Conservation (phyloP, 1,140 invertebrate species). For the Phortica variegata region DNA sequence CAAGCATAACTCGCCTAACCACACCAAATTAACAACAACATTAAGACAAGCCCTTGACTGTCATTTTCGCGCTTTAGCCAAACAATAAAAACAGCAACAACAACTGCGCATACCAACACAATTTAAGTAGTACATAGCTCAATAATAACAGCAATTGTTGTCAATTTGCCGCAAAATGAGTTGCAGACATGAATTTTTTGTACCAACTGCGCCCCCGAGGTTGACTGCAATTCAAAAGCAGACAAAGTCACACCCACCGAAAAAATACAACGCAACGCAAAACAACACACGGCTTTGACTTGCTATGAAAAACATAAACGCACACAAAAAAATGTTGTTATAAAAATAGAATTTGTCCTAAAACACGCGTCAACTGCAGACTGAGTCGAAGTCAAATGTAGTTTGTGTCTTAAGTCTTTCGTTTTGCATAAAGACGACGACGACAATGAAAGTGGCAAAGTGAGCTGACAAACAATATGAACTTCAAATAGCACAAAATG, state of each 20-base stretch:
- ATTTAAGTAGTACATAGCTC: constrained; percentile 15
- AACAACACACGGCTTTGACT: no score
- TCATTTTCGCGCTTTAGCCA: constrained; percentile 44
- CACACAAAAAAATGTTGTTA: constrained; percentile 52
- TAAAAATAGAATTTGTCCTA: constrained; percentile 54
- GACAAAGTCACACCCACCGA: no score
- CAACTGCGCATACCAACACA: constrained; percentile 5
- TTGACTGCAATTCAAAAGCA: no score
- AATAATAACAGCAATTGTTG: constrained; percentile 52
- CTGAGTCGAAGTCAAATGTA: constrained; percentile 26
- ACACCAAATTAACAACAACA: no score
- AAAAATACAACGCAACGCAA: no score
- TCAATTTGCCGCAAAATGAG: constrained; percentile 53
- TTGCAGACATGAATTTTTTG: constrained; percentile 41
- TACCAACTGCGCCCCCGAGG: constrained; percentile 11
- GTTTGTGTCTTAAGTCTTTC: constrained; percentile 51
- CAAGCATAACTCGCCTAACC: no score
- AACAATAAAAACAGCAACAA: constrained; percentile 46
- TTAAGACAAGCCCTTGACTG: constrained; percentile 45
- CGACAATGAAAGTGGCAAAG: constrained; percentile 40
- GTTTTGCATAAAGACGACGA: constrained; percentile 24
- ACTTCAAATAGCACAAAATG: no score
- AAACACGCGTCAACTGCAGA: constrained; percentile 37
- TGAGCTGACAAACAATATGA: no score
- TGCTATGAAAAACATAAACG: constrained; percentile 18